A percentile compares a stretch with the other conserved stretches of the same genome.
These are phyloP conservation scores for Zoanthus gigantus DNA, from an alignment of 92 coral and sea anemone species.

Conservation along the genomic window DNA sequence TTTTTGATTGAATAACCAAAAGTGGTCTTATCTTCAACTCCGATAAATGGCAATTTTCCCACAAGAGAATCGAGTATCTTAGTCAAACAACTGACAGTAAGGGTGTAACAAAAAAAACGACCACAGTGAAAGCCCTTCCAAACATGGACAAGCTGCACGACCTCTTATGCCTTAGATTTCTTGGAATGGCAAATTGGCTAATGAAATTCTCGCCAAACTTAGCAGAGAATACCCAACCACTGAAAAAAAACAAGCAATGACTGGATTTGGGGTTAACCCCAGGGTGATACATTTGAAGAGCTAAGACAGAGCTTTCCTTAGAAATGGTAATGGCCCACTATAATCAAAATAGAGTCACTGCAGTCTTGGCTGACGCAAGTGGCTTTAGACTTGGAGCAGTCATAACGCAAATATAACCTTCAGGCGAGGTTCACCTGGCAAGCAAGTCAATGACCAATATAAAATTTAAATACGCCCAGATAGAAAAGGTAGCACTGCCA, in stretches of 20 bases:
- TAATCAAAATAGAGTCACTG: not conserved
- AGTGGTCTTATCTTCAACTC: too few species aligned
- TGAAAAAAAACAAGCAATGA: slow-evolving; percentile 17
- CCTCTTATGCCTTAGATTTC: slow-evolving; percentile 64
- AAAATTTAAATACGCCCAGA: slow-evolving; percentile 50
- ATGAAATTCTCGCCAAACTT: slow-evolving; percentile 23
- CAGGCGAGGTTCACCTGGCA: too few species aligned
- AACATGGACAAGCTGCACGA: slow-evolving; percentile 53
- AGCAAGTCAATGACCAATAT: not conserved
- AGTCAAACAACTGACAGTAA: too few species aligned
- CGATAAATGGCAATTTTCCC: too few species aligned
- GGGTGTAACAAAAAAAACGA: slow-evolving; percentile 49
- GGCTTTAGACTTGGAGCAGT: slow-evolving; percentile 50
- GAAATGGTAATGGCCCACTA: not conserved
- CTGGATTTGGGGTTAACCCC: slow-evolving; percentile 35
- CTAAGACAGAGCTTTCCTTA: not conserved
- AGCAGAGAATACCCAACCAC: slow-evolving; percentile 27
- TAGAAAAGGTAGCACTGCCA: slow-evolving; percentile 46
- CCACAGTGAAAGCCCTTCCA: slow-evolving; percentile 57
- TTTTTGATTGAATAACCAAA: too few species aligned
- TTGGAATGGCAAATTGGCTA: slow-evolving; percentile 65
- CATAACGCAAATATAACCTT: slow-evolving; percentile 4
- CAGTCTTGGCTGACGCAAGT: slow-evolving; percentile 4
- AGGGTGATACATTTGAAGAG: slow-evolving; percentile 7
- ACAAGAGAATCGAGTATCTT: too few species aligned